phyloP scores from a whole-genome alignment of 2,113 vertebrate species.

The Cathartes aura region DNA sequence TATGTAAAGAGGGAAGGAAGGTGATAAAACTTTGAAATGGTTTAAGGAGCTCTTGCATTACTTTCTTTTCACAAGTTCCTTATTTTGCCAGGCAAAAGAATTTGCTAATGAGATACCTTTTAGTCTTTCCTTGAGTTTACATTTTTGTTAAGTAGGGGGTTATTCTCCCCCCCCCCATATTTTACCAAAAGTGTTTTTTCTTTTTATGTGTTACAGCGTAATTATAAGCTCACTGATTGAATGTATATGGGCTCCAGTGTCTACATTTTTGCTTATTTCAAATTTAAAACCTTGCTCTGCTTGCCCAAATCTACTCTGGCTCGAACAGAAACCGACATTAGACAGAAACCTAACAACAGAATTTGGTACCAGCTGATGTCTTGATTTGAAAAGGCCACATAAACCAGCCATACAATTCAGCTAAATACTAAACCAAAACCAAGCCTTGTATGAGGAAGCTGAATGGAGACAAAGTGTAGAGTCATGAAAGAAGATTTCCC shows the following conservation, averaged over 20 bases:
- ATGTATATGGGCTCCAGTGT: not conserved
- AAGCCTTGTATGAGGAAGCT: not conserved
- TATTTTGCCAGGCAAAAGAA: constrained; percentile 5
- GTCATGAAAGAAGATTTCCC: not conserved
- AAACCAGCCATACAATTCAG: not conserved
- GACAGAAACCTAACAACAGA: not conserved
- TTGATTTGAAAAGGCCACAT: not conserved
- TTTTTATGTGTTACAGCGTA: not conserved
- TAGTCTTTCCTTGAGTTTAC: not conserved
- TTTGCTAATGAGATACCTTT: not conserved
- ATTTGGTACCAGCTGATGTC: not conserved
- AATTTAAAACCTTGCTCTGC: not conserved
- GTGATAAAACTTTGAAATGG: not conserved
- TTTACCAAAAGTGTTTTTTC: not conserved
- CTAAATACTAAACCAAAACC: not conserved
- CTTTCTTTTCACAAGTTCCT: not conserved
- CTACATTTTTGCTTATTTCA: not conserved
- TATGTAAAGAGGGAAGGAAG: not conserved
- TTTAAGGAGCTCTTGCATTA: not conserved
- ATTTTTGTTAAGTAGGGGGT: not conserved
- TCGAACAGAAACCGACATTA: not conserved
- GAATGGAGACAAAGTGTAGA: not conserved
- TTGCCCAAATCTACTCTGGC: not conserved
- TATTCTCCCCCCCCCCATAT: not conserved
- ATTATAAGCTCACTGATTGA: not conserved